Conservation (phyloP, 1,140 invertebrate genomes). For the Rhagoletis pomonella region DNA sequence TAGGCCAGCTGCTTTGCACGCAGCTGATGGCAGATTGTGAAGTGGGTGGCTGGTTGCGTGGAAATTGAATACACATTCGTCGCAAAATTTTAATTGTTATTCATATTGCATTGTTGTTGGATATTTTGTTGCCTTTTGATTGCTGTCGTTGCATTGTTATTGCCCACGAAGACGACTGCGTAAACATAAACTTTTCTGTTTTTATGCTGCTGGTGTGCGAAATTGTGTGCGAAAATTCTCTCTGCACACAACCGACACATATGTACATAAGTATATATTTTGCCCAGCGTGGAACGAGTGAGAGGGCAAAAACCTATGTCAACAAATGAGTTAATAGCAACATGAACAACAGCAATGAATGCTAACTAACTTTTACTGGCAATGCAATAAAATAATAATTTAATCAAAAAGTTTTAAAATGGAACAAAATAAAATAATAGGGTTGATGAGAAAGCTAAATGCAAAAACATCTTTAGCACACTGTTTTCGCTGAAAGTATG, state of each 20-base stretch:
- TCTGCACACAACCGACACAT: background rate
- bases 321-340: background rate
- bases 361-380: slow-evolving; percentile 9
- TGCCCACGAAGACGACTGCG: slow-evolving; percentile 15
- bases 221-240: background rate
- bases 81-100: slow-evolving; percentile 37
- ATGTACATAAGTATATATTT: too few relatives aligned
- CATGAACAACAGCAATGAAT: background rate
- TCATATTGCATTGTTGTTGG: background rate
- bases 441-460: background rate
- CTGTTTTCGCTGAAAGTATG: background rate
- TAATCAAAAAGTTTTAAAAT: background rate
- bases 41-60: background rate
- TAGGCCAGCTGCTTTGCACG: background rate
- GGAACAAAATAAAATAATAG: background rate
- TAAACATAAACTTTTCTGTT: slow-evolving; percentile 18
- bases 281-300: background rate
- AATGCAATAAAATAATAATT: slow-evolving; percentile 44
- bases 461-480: background rate
- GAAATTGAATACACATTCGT: background rate
- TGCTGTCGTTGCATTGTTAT: slow-evolving; percentile 1
- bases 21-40: background rate
- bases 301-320: background rate
- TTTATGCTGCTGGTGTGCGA: background rate
- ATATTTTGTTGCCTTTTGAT: background rate